A percentile compares a stretch with the other conserved stretches of the same genome.
These are phyloP conservation scores for Oscheius sp. DNA, from an alignment of 2,888 invertebrate species.

Conservation along the genomic window DNA sequence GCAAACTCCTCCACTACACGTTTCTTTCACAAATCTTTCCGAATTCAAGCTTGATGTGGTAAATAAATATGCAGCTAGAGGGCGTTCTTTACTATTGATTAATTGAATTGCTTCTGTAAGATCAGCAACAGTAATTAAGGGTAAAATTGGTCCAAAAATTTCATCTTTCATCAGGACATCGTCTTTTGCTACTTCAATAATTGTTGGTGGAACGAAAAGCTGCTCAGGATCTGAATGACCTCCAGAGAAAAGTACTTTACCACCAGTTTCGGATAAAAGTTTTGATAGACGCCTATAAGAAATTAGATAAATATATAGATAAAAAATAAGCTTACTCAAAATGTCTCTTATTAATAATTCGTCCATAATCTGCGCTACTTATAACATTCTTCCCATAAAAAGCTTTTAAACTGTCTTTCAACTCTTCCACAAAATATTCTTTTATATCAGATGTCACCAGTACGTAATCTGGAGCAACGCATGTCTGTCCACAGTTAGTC, in stretches of 20 bases:
- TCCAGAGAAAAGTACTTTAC: slow-evolving; percentile 78
- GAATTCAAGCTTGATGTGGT: slow-evolving; percentile 78
- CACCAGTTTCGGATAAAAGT: slow-evolving; percentile 77
- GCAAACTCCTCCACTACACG: slow-evolving; percentile 82
- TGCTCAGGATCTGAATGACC: slow-evolving; percentile 78
- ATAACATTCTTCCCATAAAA: slow-evolving; percentile 83
- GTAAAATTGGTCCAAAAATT: slow-evolving; percentile 95
- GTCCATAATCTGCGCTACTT: slow-evolving; percentile 83
- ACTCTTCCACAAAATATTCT: slow-evolving; percentile 37
- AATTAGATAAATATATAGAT: too few relatives aligned
- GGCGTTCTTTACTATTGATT: slow-evolving; percentile 84
- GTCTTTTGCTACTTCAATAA: slow-evolving; percentile 77
- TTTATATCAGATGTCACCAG: slow-evolving; percentile 8
- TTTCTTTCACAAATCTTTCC: slow-evolving; percentile 78
- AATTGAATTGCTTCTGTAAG: slow-evolving; percentile 86
- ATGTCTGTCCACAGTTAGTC: slow-evolving; percentile 77
- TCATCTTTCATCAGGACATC: slow-evolving; percentile 81
- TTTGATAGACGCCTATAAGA: slow-evolving; percentile 80
- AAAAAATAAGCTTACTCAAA: slow-evolving; percentile 76
- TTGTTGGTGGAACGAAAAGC: slow-evolving; percentile 85
- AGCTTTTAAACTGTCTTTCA: slow-evolving; percentile 34
- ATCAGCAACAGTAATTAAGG: slow-evolving; percentile 83
- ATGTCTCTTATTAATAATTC: slow-evolving; percentile 86
- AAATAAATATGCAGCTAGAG: slow-evolving; percentile 88
- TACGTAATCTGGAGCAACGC: slow-evolving; percentile 65